These are phyloP conservation scores for Gymnocypris eckloni DNA, from an alignment of 2,797 vertebrate genomes.

Conservation along the genomic window DNA sequence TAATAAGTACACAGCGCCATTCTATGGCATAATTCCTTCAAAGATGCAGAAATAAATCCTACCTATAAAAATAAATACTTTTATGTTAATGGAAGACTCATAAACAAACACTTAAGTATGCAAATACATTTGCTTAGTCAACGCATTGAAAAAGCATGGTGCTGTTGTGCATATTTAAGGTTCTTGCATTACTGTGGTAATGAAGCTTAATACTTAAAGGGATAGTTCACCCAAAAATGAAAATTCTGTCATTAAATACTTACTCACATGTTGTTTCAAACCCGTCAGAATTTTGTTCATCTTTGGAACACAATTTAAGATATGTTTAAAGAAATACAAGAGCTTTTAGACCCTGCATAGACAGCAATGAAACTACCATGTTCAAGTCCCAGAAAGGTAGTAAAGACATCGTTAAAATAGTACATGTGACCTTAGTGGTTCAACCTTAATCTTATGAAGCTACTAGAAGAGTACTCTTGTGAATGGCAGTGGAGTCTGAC, in stretches of 20 bases:
- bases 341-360: neutral
- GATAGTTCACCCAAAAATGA: neutral
- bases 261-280: neutral
- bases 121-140: neutral
- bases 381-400: too few relatives aligned
- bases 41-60: slow-evolving; percentile 6
- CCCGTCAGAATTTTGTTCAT: neutral
- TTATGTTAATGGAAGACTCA: neutral
- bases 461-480: too few relatives aligned
- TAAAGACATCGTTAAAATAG: too few relatives aligned
- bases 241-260: neutral
- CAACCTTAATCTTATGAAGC: too few relatives aligned
- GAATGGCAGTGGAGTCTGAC: too few relatives aligned
- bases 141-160: neutral
- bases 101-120: neutral
- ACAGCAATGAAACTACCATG: too few relatives aligned
- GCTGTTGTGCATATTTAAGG: neutral
- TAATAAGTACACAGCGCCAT: slow-evolving; percentile 1
- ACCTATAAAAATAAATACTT: neutral
- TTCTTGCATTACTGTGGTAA: neutral
- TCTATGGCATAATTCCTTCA: slow-evolving; percentile 11
- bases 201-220: neutral
- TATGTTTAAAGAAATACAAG: neutral
- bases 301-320: neutral
- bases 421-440: too few relatives aligned